Evolutionary conservation across 2,888 invertebrate genomes (phyloP).

Genomic region (Lasioglossum villosulum): DNA sequence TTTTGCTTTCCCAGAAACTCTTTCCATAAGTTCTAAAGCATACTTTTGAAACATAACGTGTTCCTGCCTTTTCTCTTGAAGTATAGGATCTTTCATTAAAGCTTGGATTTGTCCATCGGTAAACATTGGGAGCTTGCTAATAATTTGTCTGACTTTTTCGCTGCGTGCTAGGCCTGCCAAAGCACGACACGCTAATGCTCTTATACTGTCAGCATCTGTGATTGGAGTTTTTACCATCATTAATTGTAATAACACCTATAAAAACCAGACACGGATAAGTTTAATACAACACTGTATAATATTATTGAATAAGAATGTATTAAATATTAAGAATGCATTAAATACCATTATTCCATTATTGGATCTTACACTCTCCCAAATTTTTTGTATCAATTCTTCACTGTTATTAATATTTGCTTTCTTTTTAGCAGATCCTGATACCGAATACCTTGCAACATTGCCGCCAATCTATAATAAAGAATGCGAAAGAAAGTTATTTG

Average conservation of each 20-base stretch:
- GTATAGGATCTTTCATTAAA: constrained; percentile 97
- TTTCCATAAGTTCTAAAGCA: constrained; percentile 94
- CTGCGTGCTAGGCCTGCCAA: constrained; percentile 97
- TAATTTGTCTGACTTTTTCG: constrained; percentile 96
- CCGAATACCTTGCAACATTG: constrained; percentile 85
- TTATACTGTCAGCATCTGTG: constrained; percentile 97
- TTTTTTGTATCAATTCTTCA: constrained; percentile 95
- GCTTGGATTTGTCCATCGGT: constrained; percentile 96
- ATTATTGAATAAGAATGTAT: neutral
- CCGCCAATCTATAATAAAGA: constrained; percentile 84
- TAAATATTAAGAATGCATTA: neutral
- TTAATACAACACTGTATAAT: neutral
- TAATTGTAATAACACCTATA: constrained; percentile 92
- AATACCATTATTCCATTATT: constrained; percentile 99
- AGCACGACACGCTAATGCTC: constrained; percentile 96
- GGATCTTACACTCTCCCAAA: constrained; percentile 97
- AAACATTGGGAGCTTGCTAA: constrained; percentile 97
- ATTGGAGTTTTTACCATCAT: constrained; percentile 97
- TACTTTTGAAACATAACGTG: constrained; percentile 98
- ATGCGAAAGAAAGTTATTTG: neutral
- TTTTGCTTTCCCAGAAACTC: constrained; percentile 96
- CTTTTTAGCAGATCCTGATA: constrained; percentile 86
- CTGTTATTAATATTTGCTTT: constrained; percentile 88
- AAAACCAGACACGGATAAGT: neutral
- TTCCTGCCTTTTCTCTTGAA: constrained; percentile 97